Base-by-base conservation (phyloP, 2,888 invertebrate genomes). In the Heliothis peltigera region DNA sequence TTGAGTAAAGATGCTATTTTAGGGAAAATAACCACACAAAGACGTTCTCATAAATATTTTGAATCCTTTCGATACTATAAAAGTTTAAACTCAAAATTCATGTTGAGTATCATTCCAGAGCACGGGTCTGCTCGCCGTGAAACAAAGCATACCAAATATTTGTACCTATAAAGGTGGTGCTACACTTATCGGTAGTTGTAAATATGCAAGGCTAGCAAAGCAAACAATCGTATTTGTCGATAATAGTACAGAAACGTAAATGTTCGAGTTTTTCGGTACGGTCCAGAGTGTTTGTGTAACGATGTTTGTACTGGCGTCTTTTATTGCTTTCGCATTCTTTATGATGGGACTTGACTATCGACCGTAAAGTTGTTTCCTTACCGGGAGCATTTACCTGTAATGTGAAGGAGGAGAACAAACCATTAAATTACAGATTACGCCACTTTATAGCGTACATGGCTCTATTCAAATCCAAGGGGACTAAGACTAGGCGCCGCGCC, bases 101-200 rank as follows among this genome's bases (percentile, higher is more conserved):
- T n/a, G 39, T 39, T 15, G 35, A 39, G n/a, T 39, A 32, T 32
- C 32, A 10, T 32, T 39, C 39, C 6, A 39, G 39, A 39, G n/a
- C n/a, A n/a, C 15, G 15, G 5, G 15, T 5, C 6, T n/a, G 5
- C 8, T 3, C 39, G 7, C 22, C 32, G 28, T 32, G 48, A 44
- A 62, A 70, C 48, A 44, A 57, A 53, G 25, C 22, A 7, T 19
- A 1, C 12, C 43, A 49, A 61, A 61, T 56, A 62, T 53, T 57
- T 44, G 28, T 17, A 4, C 22, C 8, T 21, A 6, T 49, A 25
- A 32, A 58, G 32, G 42, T 4, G 25, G 15, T 49, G 32, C n/a
- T 46, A 21, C 25, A 71, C 25, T 51, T 58, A 54, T 51, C 46
- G 42, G 32, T 49, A 25, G 19, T 28, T n/a, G 21, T 58, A 42